Percentiles rank a stretch among this genome's conserved stretches.
Evolutionary conservation across 2,113 vertebrate genomes (phyloP).

Genomic region (Nerophis lumbriciformis): DNA sequence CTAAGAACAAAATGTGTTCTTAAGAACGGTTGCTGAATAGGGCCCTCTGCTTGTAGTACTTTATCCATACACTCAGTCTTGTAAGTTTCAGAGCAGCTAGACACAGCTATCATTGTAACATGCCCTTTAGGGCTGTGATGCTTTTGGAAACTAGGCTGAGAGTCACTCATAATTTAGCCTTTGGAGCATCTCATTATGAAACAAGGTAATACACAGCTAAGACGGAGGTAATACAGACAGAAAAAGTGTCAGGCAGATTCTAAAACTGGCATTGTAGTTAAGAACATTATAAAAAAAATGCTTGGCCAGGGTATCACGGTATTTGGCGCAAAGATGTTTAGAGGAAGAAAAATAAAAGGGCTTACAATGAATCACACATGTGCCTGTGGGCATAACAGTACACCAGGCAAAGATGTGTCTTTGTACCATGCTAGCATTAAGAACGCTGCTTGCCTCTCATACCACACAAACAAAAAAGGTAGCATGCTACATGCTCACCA

Average conservation of each 20-base stretch:
- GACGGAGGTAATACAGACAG: neutral
- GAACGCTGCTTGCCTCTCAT: slow-evolving; percentile 35
- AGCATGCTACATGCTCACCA: slow-evolving; percentile 29
- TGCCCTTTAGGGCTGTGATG: slow-evolving; percentile 36
- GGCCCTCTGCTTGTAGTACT: no score
- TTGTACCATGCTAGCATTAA: slow-evolving; percentile 41
- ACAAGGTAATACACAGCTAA: slow-evolving; percentile 8
- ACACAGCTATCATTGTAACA: slow-evolving; percentile 3
- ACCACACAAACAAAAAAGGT: slow-evolving; percentile 43
- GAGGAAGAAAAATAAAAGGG: slow-evolving; percentile 15
- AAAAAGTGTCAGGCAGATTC: slow-evolving; percentile 3
- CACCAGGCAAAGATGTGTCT: slow-evolving; percentile 39
- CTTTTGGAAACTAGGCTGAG: slow-evolving; percentile 50
- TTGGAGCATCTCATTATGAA: slow-evolving; percentile 36
- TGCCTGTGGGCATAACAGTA: slow-evolving; percentile 41
- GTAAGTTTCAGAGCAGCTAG: no score
- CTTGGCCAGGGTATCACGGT: slow-evolving; percentile 13
- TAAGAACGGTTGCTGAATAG: no score
- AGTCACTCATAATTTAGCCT: slow-evolving; percentile 45
- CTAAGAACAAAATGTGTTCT: no score
- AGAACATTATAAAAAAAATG: neutral
- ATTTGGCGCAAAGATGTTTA: slow-evolving; percentile 38
- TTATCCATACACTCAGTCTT: no score
- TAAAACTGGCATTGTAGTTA: slow-evolving; percentile 24
- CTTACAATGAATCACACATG: slow-evolving; percentile 44